Evolutionary conservation across 2,888 invertebrate genomes (phyloP).

Genomic region (Molorchus minor): DNA sequence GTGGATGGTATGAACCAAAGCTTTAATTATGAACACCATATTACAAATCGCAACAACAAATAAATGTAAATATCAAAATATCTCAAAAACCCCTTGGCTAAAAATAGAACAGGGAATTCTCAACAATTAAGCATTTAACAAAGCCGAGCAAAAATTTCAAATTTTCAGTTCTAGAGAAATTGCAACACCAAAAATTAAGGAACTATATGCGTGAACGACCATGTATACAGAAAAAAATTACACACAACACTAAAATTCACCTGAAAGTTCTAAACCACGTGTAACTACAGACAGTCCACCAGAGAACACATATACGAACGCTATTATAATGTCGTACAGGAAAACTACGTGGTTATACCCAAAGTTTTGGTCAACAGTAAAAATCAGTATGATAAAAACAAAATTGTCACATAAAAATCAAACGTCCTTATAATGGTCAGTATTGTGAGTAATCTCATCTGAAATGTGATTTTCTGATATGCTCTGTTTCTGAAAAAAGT

Average conservation of each 20-base stretch:
- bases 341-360: conserved; percentile 16
- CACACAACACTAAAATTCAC: conserved; percentile 17
- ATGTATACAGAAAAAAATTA: neutral
- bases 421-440: conserved; percentile 20
- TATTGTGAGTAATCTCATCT: neutral
- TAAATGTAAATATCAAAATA: too few species aligned
- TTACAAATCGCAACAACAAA: too few species aligned
- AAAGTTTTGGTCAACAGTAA: conserved; percentile 38
- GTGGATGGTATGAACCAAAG: too few species aligned
- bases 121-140: too few species aligned
- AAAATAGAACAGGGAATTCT: too few species aligned
- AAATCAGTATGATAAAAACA: neutral
- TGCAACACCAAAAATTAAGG: too few species aligned
- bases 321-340: neutral
- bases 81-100: too few species aligned
- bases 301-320: conserved; percentile 41
- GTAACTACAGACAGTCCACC: conserved; percentile 52
- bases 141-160: too few species aligned
- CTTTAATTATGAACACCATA: too few species aligned
- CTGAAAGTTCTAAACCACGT: conserved; percentile 25
- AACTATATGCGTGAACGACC: neutral
- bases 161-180: too few species aligned
- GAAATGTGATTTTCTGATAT: neutral
- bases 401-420: conserved; percentile 24
- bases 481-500: conserved; percentile 55